Evolutionary conservation across 2,888 invertebrate species (phyloP).

Genomic region (Graphium colonna): DNA sequence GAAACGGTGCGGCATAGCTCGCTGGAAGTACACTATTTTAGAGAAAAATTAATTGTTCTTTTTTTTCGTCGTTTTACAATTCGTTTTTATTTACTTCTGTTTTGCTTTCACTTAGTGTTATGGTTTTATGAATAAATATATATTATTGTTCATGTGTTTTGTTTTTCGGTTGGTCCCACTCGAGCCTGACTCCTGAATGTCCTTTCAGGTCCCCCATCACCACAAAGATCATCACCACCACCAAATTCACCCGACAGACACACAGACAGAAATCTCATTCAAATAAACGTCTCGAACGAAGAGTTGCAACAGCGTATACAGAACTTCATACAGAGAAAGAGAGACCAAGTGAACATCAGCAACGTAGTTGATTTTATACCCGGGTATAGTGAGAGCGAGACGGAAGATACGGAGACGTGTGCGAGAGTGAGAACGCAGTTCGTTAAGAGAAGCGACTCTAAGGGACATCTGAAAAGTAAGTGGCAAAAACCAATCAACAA

Average conservation of each 20-base stretch:
- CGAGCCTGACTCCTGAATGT: conserved; percentile 20
- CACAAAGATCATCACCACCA: conserved; percentile 25
- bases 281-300: conserved; percentile 83
- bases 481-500: conserved; percentile 8
- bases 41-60: not conserved
- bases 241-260: conserved; percentile 28
- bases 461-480: conserved; percentile 89
- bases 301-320: conserved; percentile 85
- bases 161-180: conserved; percentile 19
- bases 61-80: not conserved
- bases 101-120: no score
- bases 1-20: no score
- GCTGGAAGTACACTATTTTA: not conserved
- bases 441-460: conserved; percentile 85
- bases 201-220: conserved; percentile 30
- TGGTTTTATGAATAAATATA: conserved; percentile 16
- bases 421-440: conserved; percentile 88
- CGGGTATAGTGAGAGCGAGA: conserved; percentile 39
- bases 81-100: conserved; percentile 2
- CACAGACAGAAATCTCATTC: conserved; percentile 74
- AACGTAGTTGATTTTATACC: conserved; percentile 88
- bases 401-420: conserved; percentile 81
- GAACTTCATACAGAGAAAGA: conserved; percentile 87
- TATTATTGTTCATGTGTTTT: conserved; percentile 3
- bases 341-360: conserved; percentile 84